phyloP scores from a whole-genome alignment of 2,113 vertebrate genomes.

The Erpornis zantholeuca region DNA sequence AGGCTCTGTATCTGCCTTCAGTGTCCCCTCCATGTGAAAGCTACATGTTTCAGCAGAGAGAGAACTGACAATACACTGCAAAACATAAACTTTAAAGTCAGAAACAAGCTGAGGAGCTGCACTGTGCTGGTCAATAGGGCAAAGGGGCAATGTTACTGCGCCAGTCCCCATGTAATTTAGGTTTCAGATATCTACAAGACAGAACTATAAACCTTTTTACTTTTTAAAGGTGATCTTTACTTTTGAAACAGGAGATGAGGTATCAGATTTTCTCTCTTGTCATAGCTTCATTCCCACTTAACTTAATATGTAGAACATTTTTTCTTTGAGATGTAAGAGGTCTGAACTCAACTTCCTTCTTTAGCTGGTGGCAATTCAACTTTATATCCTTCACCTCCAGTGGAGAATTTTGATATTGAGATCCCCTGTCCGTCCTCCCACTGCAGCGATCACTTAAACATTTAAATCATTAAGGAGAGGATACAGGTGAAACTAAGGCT shows the following conservation, averaged over 20 bases:
- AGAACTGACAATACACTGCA: background rate
- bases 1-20: rapidly evolving
- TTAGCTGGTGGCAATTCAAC: background rate
- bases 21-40: background rate
- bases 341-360: background rate
- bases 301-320: background rate
- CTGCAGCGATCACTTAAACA: background rate
- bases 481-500: background rate
- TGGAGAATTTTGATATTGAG: background rate
- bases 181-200: background rate
- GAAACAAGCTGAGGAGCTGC: background rate
- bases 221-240: background rate
- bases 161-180: background rate
- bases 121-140: background rate
- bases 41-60: background rate
- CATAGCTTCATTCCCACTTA: background rate
- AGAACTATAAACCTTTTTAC: background rate
- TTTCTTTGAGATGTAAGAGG: background rate
- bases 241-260: background rate
- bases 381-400: background rate
- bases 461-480: background rate
- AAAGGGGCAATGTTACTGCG: background rate
- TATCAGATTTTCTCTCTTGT: background rate
- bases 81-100: background rate
- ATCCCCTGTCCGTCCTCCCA: background rate